Evolutionary conservation across 2,797 vertebrate genomes (phyloP).

Genomic region (Pipistrellus pipistrellus): DNA sequence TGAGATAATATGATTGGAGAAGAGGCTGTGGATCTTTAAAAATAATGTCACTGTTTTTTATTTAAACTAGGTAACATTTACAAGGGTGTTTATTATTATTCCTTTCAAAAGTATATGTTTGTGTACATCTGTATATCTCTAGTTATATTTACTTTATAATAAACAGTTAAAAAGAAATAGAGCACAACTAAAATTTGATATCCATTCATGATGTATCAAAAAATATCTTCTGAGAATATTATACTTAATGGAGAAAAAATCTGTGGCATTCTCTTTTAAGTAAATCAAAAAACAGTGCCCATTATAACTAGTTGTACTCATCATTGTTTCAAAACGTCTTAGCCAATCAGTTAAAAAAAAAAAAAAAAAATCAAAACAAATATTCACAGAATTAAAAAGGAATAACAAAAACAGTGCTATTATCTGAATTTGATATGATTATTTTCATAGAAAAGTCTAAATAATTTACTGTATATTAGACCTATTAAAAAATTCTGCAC

Average conservation of each 20-base stretch:
- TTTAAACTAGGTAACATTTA: not conserved
- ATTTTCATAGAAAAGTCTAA: conserved; percentile 1
- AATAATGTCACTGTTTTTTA: not conserved
- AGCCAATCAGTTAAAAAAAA: not conserved
- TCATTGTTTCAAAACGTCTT: not conserved
- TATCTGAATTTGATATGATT: not conserved
- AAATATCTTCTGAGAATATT: not conserved
- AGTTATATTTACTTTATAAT: not conserved
- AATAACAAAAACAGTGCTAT: not conserved
- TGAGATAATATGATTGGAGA: conserved; percentile 3
- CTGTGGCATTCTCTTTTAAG: not conserved
- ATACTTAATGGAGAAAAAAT: not conserved
- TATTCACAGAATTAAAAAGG: not conserved
- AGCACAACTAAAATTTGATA: conserved; percentile 29
- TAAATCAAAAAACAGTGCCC: not conserved
- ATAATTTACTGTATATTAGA: conserved; percentile 25
- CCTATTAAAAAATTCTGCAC: not conserved
- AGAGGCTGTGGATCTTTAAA: not conserved
- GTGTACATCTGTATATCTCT: not conserved
- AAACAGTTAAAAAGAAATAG: conserved; percentile 18
- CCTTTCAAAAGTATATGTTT: not conserved
- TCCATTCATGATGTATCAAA: not conserved
- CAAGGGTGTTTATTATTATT: not conserved
- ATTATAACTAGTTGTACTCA: not conserved
- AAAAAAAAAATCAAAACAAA: not conserved